phyloP scores from a whole-genome alignment of 1,140 invertebrate species.

The Anthonomus grandis region DNA sequence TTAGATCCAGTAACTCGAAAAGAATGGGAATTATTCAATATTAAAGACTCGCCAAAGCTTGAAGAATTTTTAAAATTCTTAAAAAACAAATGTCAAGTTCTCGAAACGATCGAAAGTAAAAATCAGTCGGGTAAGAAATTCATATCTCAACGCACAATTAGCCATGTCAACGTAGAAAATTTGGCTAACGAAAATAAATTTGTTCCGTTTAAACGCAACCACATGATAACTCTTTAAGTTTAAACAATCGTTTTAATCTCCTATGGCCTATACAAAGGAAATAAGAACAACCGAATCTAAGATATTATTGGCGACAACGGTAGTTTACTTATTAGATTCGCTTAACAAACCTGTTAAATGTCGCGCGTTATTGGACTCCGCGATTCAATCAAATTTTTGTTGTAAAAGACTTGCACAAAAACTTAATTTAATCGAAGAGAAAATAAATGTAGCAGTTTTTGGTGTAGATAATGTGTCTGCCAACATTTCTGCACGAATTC shows the following conservation, averaged over 20 bases:
- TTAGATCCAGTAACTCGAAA: conserved; percentile 8
- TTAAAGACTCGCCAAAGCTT: conserved; percentile 12
- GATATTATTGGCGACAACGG: conserved; percentile 4
- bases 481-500: neutral
- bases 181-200: neutral
- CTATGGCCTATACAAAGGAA: neutral
- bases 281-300: neutral
- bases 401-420: neutral
- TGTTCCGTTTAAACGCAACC: neutral
- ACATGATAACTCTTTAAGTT: neutral
- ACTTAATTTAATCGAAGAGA: neutral
- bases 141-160: neutral
- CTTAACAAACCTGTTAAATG: conserved; percentile 3
- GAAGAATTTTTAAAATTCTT: conserved; percentile 17
- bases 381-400: conserved; percentile 10
- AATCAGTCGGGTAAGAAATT: neutral
- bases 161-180: neutral
- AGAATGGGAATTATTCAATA: conserved; percentile 19
- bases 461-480: neutral
- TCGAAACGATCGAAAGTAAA: conserved; percentile 18
- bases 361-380: conserved; percentile 7
- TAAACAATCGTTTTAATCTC: neutral
- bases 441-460: conserved; percentile 6
- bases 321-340: neutral
- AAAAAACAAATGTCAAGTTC: conserved; percentile 16